phyloP scores from a whole-genome alignment of 2,113 vertebrate genomes.

The Synchiropus splendidus region DNA sequence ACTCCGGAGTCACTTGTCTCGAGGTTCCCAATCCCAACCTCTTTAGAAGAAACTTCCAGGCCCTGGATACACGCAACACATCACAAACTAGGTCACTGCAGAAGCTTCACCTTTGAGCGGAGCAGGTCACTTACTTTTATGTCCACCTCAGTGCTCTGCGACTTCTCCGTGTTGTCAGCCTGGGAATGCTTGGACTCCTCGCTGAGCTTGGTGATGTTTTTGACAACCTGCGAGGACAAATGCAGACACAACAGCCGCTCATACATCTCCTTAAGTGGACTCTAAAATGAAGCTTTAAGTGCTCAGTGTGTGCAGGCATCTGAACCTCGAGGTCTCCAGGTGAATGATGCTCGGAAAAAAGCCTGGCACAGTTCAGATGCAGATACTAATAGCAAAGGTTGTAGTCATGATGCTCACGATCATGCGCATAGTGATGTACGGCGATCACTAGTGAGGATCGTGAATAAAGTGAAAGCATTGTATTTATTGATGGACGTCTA shows the following conservation, averaged over 20 bases:
- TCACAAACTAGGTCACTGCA: conserved; percentile 16
- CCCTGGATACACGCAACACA: conserved; percentile 48
- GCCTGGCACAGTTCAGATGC: too few species aligned
- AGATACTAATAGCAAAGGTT: too few species aligned
- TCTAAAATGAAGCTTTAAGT: too few species aligned
- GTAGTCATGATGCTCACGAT: too few species aligned
- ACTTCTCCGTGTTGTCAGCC: conserved; percentile 68
- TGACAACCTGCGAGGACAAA: conserved; percentile 60
- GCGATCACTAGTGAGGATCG: too few species aligned
- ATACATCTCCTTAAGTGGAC: too few species aligned
- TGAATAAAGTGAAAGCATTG: too few species aligned
- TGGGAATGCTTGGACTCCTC: conserved; percentile 70
- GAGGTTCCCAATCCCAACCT: conserved; percentile 59
- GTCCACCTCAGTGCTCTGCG: conserved; percentile 72
- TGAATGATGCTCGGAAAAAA: too few species aligned
- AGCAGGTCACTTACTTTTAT: conserved; percentile 61
- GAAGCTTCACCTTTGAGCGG: conserved; percentile 7
- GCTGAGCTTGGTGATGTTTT: conserved; percentile 65
- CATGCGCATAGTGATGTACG: too few species aligned
- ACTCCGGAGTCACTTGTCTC: conserved; percentile 73
- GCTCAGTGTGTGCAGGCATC: too few species aligned
- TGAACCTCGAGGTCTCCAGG: too few species aligned
- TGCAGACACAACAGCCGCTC: conserved; percentile 3
- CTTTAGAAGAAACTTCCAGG: conserved; percentile 70
- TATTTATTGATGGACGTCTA: too few species aligned